These are phyloP conservation scores for Phoebastria nigripes DNA, from an alignment of 2,797 vertebrate species.

Conservation along the genomic window DNA sequence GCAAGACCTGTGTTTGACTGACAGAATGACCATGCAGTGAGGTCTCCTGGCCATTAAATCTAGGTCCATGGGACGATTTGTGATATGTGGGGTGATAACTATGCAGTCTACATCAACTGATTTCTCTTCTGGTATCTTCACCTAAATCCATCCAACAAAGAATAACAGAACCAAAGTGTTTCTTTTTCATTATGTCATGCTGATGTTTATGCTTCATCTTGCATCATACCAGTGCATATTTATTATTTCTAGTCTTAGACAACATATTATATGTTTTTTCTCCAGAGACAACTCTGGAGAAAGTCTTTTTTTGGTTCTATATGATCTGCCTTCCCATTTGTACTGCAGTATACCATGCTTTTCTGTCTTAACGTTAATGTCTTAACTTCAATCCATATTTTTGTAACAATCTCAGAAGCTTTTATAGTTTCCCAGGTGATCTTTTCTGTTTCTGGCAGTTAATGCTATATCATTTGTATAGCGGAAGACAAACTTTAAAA, in stretches of 20 bases:
- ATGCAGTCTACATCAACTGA: background rate
- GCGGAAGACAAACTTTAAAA: background rate
- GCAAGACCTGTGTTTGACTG: background rate
- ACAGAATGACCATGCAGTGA: background rate
- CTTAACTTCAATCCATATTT: background rate
- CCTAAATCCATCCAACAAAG: background rate
- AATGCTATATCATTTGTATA: background rate
- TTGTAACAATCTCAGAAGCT: background rate
- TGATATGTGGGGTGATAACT: background rate
- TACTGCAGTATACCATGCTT: background rate
- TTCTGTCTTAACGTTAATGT: background rate
- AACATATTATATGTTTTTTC: background rate
- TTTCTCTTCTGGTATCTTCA: background rate
- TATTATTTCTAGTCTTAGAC: background rate
- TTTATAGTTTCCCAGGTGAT: background rate
- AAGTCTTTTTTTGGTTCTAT: background rate
- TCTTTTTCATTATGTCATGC: background rate
- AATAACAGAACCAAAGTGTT: background rate
- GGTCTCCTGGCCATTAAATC: background rate
- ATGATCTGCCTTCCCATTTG: background rate
- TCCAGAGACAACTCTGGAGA: background rate
- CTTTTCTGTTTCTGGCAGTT: background rate
- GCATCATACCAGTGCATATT: background rate
- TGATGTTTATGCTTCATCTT: background rate
- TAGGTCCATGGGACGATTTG: rapidly evolving